Evolutionary conservation across 2,888 invertebrate species (phyloP), one percentile per base, ranked within the genome.

Genomic region (Pasiphila rectangulata): DNA sequence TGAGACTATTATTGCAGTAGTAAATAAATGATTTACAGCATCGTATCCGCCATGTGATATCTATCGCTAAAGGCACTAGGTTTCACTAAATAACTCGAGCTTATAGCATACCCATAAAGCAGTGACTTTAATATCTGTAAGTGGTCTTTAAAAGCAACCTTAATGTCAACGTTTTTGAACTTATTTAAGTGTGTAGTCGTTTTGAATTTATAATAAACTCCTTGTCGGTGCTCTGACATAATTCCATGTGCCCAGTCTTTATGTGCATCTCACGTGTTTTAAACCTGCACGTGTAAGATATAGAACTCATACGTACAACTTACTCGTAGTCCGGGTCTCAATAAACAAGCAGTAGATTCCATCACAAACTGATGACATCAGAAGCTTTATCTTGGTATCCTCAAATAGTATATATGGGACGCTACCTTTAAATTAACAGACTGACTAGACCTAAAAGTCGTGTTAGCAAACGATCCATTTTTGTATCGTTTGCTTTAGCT

Each of bases 241-340:
- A 20, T 21, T 35, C 10, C 35, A 35, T 20, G 35, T 35, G 35
- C 20, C 35, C 13, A 13, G 35, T 35, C 17, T 21, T 35, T 35
- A 35, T 35, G 35, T 20, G 7, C 21, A 13, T 20, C 19, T 35
- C 35, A 35, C 35, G 35, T 35, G 35, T 34, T 5, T 19, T 15
- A 13, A 20, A 10, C 9, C 9, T 7, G 20, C 35, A 35, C 35
- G 35, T 35, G 35, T 35, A 20, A 20, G 35, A 35, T 35, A 35
- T 12, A 21, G 35, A 19, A 3, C 32, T 19, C 32, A 32, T 9
- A 5, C 32, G 17, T 4, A 16, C 30, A 29, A 15, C 9, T n/a
- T n/a, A 32, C 32, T 32, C 5, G 10, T 21, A 32, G n/a, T n/a
- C n/a, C 32, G 32, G 10, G 16, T 10, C 5, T 19, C 17, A 17